Evolutionary conservation across 2,888 invertebrate genomes (phyloP), one percentile per base, ranked within the genome.

Genomic region (Anagyrus pseudococci): DNA sequence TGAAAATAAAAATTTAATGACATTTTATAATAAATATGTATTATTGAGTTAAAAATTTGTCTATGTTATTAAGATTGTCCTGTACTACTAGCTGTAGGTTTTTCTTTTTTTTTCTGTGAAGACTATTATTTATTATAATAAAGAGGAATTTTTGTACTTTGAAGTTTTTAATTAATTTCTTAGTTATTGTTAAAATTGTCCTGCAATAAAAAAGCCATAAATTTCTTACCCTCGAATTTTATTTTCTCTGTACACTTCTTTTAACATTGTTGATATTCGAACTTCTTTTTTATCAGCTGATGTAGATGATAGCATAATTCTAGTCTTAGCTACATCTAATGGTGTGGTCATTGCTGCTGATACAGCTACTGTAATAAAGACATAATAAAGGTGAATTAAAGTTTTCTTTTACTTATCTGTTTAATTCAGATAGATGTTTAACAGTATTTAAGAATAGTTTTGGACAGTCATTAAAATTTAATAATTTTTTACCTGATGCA

Each of bases 241-340:
- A n/a, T 85, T 82, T 72, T 89, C 85, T 29, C 73, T 72, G 77
- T 91, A 91, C 58, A 95, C 85, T 29, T 79, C 77, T 40, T 74
- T 75, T 13, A 91, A 77, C 43, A 89, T 85, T 0, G 82, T 82
- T 0, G 74, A 73, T 54, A 90, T 82, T 62, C 81, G 82, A 37
- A 85, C 77, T 72, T 77, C 78, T 6, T 72, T 71, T 59, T 73
- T 74, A 17, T 82, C 79, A 1, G 78, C 79, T 0, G 82, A 69
- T 23, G 84, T 84, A 54, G 90, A 87, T 0, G 96, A 92, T 23
- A 99, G 82, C 96, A 99, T 99, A 68, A 98, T 96, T 73, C 98
- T 85, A 0, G 98, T 99, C 84, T 99, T 99, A 0, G 93, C 94
- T 19, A 99, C 93, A 84, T 99, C 98, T 25, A 99, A 82, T 0